Conservation (phyloP, 2,113 vertebrate genomes). For the Psilopogon haemacephalus region DNA sequence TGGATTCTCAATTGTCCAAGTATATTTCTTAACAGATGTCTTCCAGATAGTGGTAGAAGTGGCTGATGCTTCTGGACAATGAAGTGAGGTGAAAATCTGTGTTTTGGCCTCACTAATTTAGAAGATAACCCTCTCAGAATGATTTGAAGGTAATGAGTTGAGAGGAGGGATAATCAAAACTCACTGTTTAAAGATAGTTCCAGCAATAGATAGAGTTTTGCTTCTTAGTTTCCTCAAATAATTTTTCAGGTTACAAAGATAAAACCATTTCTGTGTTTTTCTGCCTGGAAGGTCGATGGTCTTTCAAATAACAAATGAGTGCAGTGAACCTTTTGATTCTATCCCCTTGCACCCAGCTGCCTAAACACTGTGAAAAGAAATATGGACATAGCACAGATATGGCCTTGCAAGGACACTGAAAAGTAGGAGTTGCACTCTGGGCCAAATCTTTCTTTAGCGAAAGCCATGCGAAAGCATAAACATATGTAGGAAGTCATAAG, state of each 20-base stretch:
- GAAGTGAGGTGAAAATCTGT: not conserved
- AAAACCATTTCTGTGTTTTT: not conserved
- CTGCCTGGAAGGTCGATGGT: slow-evolving; percentile 2
- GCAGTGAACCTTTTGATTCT: slow-evolving; percentile 1
- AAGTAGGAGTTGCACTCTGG: not conserved
- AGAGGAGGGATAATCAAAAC: not conserved
- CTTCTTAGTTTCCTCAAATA: not conserved
- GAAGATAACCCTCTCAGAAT: not conserved
- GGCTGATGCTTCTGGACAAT: not conserved
- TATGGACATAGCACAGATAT: not conserved
- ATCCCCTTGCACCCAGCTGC: not conserved
- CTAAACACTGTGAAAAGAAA: not conserved
- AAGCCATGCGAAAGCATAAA: slow-evolving; percentile 39
- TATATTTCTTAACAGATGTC: not conserved
- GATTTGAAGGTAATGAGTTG: not conserved
- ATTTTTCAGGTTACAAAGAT: not conserved
- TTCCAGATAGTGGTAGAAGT: not conserved
- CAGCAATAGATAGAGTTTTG: not conserved
- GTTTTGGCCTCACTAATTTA: not conserved
- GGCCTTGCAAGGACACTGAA: not conserved
- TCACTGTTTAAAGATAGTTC: not conserved
- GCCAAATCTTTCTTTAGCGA: not conserved
- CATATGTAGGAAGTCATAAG: not conserved
- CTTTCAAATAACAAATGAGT: not conserved
- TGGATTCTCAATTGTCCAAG: not conserved